Evolutionary conservation across 2,888 invertebrate genomes (phyloP).

Genomic region (Didymodactylos carnosus): DNA sequence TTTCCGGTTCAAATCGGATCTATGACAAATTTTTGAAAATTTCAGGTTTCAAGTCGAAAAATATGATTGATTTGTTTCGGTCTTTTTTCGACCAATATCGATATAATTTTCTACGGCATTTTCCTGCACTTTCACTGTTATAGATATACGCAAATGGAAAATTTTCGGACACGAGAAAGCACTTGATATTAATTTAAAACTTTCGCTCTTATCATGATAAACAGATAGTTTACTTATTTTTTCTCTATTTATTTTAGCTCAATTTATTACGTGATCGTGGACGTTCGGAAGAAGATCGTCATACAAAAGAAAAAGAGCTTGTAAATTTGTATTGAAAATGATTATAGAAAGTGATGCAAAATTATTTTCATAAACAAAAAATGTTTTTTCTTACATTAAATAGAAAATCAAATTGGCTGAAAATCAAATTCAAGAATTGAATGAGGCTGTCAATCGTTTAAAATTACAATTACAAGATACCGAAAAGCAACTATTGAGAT

Average conservation of each 20-base stretch:
- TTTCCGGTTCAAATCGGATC: no score
- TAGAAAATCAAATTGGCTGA: slow-evolving; percentile 31
- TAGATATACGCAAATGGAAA: no score
- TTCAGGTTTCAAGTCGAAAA: no score
- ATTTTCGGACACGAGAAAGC: no score
- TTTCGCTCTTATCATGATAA: background rate
- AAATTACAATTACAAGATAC: slow-evolving; percentile 13
- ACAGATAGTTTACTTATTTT: background rate
- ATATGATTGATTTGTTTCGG: no score
- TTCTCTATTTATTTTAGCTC: background rate
- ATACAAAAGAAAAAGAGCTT: slow-evolving; percentile 29
- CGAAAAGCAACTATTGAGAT: background rate
- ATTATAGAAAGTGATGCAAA: no score
- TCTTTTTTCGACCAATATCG: no score
- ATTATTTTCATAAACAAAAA: background rate
- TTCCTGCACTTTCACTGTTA: no score
- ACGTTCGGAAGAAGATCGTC: slow-evolving; percentile 21
- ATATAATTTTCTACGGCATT: no score
- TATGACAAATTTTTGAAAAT: no score
- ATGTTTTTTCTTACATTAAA: background rate
- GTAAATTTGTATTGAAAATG: slow-evolving; percentile 25
- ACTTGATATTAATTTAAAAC: no score
- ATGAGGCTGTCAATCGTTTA: slow-evolving; percentile 20
- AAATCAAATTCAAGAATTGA: slow-evolving; percentile 21
- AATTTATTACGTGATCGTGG: slow-evolving; percentile 18